Evolutionary conservation across 2,113 vertebrate species (phyloP).

Genomic region (Coturnix japonica): DNA sequence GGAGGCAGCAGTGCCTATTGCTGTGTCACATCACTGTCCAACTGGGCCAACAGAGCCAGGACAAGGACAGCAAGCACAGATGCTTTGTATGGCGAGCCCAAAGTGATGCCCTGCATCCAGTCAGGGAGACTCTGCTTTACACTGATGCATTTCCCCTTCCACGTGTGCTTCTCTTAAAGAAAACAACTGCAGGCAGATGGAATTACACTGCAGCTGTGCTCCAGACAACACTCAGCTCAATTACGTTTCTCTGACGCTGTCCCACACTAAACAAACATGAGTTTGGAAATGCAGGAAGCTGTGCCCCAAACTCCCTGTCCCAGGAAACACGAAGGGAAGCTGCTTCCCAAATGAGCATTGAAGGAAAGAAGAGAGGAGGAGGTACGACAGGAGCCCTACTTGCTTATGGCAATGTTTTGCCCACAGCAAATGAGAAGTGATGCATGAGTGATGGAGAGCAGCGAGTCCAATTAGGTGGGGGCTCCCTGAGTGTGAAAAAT

Average conservation of each 20-base stretch:
- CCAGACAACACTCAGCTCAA: slow-evolving; percentile 50
- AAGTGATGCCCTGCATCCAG: neutral
- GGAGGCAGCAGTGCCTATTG: too few relatives aligned
- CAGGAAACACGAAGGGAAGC: neutral
- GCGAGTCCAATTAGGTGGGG: slow-evolving; percentile 58
- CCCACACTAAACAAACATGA: slow-evolving; percentile 3
- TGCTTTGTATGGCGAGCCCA: neutral
- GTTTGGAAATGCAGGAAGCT: neutral
- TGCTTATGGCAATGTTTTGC: slow-evolving; percentile 65
- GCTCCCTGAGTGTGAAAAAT: slow-evolving; percentile 64
- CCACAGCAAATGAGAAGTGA: slow-evolving; percentile 49
- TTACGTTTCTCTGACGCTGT: neutral
- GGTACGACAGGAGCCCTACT: neutral
- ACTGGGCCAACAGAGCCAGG: fast-evolving
- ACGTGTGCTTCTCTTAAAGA: slow-evolving; percentile 27
- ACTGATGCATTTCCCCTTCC: slow-evolving; percentile 8
- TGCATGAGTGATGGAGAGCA: slow-evolving; percentile 43
- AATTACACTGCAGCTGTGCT: slow-evolving; percentile 15
- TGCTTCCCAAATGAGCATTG: fast-evolving
- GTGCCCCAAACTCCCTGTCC: neutral
- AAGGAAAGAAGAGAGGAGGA: neutral
- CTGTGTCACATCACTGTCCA: fast-evolving
- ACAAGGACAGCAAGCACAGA: fast-evolving
- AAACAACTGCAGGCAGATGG: slow-evolving; percentile 61
- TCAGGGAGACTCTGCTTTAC: neutral